phyloP scores from a whole-genome alignment of 2,888 invertebrate species.

The Mamestra brassicae region DNA sequence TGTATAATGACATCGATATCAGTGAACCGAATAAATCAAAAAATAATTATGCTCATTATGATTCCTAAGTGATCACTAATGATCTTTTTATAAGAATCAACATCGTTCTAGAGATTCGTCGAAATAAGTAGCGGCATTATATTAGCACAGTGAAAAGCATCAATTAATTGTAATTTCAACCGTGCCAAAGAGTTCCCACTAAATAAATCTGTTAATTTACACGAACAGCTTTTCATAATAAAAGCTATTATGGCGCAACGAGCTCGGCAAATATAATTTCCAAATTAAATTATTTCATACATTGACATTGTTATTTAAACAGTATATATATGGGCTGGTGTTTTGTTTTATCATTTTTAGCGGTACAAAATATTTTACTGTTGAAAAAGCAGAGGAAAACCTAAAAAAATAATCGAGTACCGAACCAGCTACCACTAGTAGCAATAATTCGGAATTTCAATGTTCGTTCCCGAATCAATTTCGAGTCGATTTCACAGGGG shows the following conservation, averaged over 20 bases:
- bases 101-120: background rate
- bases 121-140: background rate
- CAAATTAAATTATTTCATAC: constrained; percentile 56
- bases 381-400: background rate
- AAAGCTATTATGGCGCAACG: constrained; percentile 38
- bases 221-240: constrained; percentile 42
- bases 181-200: constrained; percentile 16
- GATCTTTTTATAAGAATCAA: background rate
- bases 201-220: constrained; percentile 47
- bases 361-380: background rate
- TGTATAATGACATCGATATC: background rate
- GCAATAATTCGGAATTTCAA: constrained; percentile 43
- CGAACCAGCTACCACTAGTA: background rate
- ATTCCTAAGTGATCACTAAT: background rate
- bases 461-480: constrained; percentile 53
- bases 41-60: background rate
- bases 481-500: too few species aligned
- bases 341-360: constrained; percentile 28
- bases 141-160: background rate
- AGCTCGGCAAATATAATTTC: constrained; percentile 47
- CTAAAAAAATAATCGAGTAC: background rate
- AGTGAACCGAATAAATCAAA: background rate
- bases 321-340: background rate
- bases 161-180: constrained; percentile 15
- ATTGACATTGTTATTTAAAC: constrained; percentile 49